phyloP scores from a whole-genome alignment of 1,140 invertebrate genomes.

The Pomacea maculata region DNA sequence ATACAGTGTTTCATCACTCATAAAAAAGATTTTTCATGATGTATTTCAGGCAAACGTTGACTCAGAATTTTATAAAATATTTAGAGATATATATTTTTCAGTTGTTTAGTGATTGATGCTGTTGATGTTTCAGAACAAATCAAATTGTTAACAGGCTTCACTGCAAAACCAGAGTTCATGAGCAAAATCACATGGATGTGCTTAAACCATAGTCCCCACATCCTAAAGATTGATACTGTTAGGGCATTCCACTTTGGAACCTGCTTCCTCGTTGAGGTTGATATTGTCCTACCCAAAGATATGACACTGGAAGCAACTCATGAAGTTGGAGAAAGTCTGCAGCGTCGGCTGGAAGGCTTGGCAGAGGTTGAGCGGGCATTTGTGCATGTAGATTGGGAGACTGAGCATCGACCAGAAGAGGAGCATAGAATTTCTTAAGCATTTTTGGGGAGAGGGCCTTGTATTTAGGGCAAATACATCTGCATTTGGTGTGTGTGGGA shows the following conservation, averaged over 20 bases:
- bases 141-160: slow-evolving; percentile 59
- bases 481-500: too few species aligned
- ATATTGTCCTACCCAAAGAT: slow-evolving; percentile 62
- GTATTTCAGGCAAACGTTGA: background rate
- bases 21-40: background rate
- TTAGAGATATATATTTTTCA: background rate
- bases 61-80: background rate
- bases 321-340: slow-evolving; percentile 66
- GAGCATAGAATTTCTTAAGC: slow-evolving; percentile 59
- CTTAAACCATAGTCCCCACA: slow-evolving; percentile 62
- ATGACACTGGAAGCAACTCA: slow-evolving; percentile 65
- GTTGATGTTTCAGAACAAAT: slow-evolving; percentile 52
- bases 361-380: slow-evolving; percentile 67
- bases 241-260: slow-evolving; percentile 68
- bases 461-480: too few species aligned
- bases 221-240: slow-evolving; percentile 67
- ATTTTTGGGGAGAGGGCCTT: too few species aligned
- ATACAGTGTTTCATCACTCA: background rate
- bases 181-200: slow-evolving; percentile 62
- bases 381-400: slow-evolving; percentile 68
- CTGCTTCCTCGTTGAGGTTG: slow-evolving; percentile 64
- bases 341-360: slow-evolving; percentile 65
- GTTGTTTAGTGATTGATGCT: background rate
- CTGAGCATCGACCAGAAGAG: slow-evolving; percentile 50
- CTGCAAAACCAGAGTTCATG: slow-evolving; percentile 59